A percentile compares a stretch with the other conserved stretches of the same genome.
phyloP scores from a whole-genome alignment of 2,113 vertebrate genomes.

The Gymnorhina tibicen region DNA sequence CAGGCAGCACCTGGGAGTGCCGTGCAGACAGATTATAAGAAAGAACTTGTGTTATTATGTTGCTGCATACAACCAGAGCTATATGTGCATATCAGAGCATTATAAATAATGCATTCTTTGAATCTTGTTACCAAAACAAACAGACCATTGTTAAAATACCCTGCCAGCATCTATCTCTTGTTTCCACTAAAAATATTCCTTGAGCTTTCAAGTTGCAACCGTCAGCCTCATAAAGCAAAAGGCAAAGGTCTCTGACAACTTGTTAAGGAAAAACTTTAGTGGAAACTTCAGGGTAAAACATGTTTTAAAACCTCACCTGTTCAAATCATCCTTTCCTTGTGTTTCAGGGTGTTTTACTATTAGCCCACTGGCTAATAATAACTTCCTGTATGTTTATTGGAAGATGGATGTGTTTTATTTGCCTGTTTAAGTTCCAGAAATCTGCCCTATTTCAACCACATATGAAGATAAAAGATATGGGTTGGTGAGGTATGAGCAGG shows the following conservation, averaged over 20 bases:
- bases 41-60: not conserved
- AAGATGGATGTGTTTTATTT: constrained; percentile 79
- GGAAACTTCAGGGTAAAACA: not conserved
- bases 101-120: constrained; percentile 46
- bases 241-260: not conserved
- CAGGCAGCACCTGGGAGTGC: not conserved
- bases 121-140: constrained; percentile 51
- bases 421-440: constrained; percentile 72
- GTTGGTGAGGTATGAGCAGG: constrained; percentile 71
- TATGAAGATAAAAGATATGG: constrained; percentile 77
- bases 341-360: constrained; percentile 8
- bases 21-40: not conserved
- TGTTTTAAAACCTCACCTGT: constrained; percentile 35
- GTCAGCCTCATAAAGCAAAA: constrained; percentile 19
- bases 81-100: not conserved
- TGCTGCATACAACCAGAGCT: not conserved
- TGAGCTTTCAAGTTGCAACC: constrained; percentile 11
- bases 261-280: not conserved
- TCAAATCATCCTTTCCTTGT: constrained; percentile 49
- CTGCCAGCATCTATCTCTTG: not conserved
- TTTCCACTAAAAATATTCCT: constrained; percentile 45
- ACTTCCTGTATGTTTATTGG: constrained; percentile 61
- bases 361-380: constrained; percentile 71
- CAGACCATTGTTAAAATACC: constrained; percentile 9
- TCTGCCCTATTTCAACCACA: constrained; percentile 73